These are phyloP conservation scores for Necrosyrtes monachus DNA, from an alignment of 2,797 vertebrate genomes.

Conservation along the genomic window DNA sequence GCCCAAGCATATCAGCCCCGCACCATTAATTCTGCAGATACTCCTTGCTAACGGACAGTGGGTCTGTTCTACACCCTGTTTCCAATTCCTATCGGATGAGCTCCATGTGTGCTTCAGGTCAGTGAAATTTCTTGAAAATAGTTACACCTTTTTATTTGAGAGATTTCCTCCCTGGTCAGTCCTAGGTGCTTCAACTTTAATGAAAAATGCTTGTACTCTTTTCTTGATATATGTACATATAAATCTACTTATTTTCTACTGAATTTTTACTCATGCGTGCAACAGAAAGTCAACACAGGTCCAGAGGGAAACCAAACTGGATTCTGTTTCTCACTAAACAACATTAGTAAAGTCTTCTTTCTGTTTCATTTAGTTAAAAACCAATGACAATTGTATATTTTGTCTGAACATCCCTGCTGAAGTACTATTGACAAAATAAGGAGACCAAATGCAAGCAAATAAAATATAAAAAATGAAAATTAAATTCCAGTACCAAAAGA, in stretches of 20 bases:
- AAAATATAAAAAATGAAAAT: background rate
- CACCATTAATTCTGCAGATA: background rate
- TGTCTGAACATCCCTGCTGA: background rate
- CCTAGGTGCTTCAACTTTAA: background rate
- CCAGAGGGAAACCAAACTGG: background rate
- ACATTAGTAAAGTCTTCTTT: background rate
- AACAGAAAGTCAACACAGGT: background rate
- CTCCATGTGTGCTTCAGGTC: background rate
- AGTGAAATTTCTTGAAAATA: background rate
- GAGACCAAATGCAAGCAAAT: background rate
- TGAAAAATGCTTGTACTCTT: background rate
- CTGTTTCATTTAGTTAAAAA: background rate
- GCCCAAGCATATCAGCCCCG: background rate
- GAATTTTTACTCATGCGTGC: background rate
- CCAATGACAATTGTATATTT: background rate
- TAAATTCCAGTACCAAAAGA: background rate
- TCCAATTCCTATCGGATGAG: background rate
- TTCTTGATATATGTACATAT: background rate
- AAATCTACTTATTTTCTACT: constrained; percentile 17
- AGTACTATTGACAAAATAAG: background rate
- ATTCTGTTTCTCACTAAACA: background rate
- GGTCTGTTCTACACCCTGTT: background rate
- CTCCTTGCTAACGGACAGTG: background rate
- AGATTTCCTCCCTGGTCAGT: background rate
- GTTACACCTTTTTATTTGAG: background rate